A percentile compares a stretch with the other conserved stretches of the same genome.
Conservation (phyloP, 2,113 vertebrate genomes). For the Prionailurus viverrinus region DNA sequence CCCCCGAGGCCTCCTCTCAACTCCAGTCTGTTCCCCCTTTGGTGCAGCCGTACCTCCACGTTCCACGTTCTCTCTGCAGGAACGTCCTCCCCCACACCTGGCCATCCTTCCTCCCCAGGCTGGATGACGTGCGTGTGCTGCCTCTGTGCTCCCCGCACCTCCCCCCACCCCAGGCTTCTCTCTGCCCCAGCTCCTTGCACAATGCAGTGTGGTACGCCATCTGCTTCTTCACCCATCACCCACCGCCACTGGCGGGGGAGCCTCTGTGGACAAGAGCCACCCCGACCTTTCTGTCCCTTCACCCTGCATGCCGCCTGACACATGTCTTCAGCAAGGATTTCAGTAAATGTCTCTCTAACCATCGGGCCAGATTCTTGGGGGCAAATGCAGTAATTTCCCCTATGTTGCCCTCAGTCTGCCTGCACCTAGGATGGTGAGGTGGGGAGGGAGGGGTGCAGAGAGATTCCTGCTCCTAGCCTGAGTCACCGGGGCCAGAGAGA, state of each 20-base stretch:
- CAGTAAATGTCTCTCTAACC: not conserved
- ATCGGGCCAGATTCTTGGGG: not conserved
- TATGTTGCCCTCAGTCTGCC: not conserved
- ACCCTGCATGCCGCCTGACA: not conserved
- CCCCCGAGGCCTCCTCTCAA: not conserved
- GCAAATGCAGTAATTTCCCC: not conserved
- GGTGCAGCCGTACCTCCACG: not conserved
- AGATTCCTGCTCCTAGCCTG: not conserved
- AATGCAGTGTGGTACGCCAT: not conserved
- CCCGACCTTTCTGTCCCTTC: not conserved
- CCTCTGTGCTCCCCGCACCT: not conserved
- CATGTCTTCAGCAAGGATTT: not conserved
- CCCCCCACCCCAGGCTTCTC: accelerated
- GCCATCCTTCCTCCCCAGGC: not conserved
- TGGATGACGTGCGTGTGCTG: not conserved
- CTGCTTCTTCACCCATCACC: not conserved
- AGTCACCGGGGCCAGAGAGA: not conserved
- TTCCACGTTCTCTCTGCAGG: not conserved
- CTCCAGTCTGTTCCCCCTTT: not conserved
- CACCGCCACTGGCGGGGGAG: not conserved
- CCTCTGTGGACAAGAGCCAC: not conserved
- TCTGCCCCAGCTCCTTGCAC: not conserved
- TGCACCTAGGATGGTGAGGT: not conserved
- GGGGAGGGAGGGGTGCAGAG: not conserved
- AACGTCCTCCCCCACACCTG: not conserved